Base-by-base conservation (phyloP, 2,888 invertebrate species). In the Baccha elongata region DNA sequence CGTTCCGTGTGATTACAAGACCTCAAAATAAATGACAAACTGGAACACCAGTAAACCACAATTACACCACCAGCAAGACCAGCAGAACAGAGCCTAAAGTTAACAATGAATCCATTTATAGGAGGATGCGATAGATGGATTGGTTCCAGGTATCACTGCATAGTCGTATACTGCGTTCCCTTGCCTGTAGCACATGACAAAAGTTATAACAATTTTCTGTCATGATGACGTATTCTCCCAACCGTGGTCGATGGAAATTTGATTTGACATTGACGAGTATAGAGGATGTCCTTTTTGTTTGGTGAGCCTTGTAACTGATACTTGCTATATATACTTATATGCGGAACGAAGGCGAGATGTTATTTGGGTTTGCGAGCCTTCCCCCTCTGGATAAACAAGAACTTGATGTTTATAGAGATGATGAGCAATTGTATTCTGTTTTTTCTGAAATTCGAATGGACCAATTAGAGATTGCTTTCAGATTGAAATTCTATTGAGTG, bases 231-330 rank as follows among this genome's bases (percentile, higher is more conserved):
- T 29, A 42, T 71, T 60, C 23, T 68, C 40, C 29, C 23, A 48
- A 58, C 50, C 32, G 21, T 62, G 72, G 73, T 72, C 81, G 81
- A 73, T 78, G 72, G 83, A 78, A 78, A 76, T 83, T 78, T 83
- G 83, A 83, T 83, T 83, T 83, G 83, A 83, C 83, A 78, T 52
- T 83, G 83, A 83, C 78, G 78, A 78, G 78, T 37, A n/a, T n/a
- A 32, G 62, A 76, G 26, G 10, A 81, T 52, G 76, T 81, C 72
- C 72, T 78, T 71, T 40, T 40, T 44, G n/a, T 13, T 37, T 29
- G n/a, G 32, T 53, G n/a, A 35, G 55, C 11, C 26, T 26, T 40
- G 83, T 62, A 78, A 78, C 23, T 62, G 83, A 83, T 83, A 83
- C 65, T 71, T 52, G 48, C 60, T 40, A 42, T n/a, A n/a, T n/a